A percentile compares a stretch with the other conserved stretches of the same genome.
phyloP scores from a whole-genome alignment of 1,140 invertebrate genomes.

The Ostrea denselamellosa region DNA sequence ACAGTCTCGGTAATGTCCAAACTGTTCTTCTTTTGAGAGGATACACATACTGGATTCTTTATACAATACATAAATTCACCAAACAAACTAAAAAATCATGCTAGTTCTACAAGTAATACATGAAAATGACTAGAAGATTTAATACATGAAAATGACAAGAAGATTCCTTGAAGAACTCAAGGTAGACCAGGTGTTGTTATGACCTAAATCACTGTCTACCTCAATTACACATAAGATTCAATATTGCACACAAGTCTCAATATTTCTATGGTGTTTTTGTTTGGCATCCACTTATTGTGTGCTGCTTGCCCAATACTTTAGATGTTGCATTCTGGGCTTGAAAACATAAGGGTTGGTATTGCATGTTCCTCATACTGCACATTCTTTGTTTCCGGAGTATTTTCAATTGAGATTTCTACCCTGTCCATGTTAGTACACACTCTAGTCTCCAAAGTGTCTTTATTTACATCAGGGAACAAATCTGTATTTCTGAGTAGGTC shows the following conservation, averaged over 20 bases:
- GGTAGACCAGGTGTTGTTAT: not conserved
- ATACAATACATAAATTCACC: too few relatives aligned
- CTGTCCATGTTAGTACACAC: not conserved
- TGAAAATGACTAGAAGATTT: not conserved
- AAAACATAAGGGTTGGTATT: not conserved
- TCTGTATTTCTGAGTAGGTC: not conserved
- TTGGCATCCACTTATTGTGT: not conserved
- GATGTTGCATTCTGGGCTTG: not conserved
- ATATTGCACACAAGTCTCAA: not conserved
- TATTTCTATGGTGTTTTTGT: not conserved
- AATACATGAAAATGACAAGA: not conserved
- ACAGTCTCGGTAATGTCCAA: too few relatives aligned
- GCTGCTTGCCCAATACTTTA: not conserved
- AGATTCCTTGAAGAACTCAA: not conserved
- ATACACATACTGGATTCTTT: too few relatives aligned
- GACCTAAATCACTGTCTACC: conserved; percentile 24
- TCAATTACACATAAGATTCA: not conserved
- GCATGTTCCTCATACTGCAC: not conserved
- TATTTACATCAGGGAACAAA: not conserved
- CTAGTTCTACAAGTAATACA: too few relatives aligned
- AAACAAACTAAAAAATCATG: too few relatives aligned
- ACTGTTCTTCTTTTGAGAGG: too few relatives aligned
- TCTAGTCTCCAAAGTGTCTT: not conserved
- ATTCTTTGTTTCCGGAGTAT: not conserved
- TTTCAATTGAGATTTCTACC: not conserved